Conservation (phyloP, 2,888 invertebrate genomes). For the Slavum lentiscoides region DNA sequence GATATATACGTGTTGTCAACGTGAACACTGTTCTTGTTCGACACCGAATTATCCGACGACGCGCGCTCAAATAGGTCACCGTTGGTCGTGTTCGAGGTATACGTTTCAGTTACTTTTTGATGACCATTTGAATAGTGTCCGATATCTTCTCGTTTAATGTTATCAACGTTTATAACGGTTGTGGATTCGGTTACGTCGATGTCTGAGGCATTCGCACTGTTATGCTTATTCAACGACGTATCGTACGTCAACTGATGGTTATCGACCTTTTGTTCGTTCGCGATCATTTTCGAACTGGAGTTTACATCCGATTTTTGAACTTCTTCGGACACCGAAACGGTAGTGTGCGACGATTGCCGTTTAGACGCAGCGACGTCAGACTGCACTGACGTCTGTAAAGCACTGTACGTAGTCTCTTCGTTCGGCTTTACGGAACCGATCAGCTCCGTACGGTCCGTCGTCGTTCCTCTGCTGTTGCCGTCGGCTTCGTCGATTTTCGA, state of each 20-base stretch:
- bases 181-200: background rate
- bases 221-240: background rate
- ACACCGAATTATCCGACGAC: constrained; percentile 16
- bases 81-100: background rate
- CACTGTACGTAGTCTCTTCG: constrained; percentile 14
- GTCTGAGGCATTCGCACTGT: constrained; percentile 1
- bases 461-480: background rate
- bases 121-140: background rate
- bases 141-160: constrained; percentile 9
- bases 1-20: background rate
- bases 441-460: constrained; percentile 1
- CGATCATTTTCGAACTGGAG: constrained; percentile 2
- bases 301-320: constrained; percentile 22
- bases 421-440: background rate
- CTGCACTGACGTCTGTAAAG: background rate
- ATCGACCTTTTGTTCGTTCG: constrained; percentile 3
- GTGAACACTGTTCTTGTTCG: background rate
- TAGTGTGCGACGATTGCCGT: constrained; percentile 35
- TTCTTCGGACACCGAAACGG: constrained; percentile 40
- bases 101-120: background rate
- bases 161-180: background rate
- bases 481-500: constrained; percentile 4
- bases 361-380: constrained; percentile 20
- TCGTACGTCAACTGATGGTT: constrained; percentile 3
- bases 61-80: background rate